These are phyloP conservation scores for Cinclus mexicanus DNA, from an alignment of 2,113 vertebrate species.

Conservation along the genomic window DNA sequence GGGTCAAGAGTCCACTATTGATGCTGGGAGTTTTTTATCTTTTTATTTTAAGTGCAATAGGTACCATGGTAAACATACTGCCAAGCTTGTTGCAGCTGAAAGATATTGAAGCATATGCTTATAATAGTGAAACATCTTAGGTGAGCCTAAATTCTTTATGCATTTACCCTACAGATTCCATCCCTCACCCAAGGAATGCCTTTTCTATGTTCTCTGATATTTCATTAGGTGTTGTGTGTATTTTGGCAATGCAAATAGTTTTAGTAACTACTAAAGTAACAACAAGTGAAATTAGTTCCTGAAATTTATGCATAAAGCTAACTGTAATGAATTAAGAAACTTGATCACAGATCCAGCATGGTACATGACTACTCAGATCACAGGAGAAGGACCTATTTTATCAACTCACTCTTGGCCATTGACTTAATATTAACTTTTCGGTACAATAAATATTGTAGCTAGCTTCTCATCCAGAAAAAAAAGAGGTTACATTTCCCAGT, in stretches of 20 bases:
- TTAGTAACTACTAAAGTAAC: background rate
- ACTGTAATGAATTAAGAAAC: background rate
- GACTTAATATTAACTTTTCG: background rate
- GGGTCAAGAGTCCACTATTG: background rate
- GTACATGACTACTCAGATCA: background rate
- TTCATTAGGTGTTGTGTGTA: background rate
- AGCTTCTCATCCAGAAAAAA: background rate
- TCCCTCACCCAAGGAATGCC: background rate
- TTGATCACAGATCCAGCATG: background rate
- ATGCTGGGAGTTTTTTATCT: background rate
- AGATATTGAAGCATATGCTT: background rate
- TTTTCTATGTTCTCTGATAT: background rate
- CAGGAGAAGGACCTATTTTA: background rate
- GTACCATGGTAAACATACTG: background rate
- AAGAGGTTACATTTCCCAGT: background rate
- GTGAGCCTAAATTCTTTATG: background rate
- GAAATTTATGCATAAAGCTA: background rate
- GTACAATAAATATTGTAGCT: background rate
- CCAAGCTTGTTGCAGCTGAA: background rate
- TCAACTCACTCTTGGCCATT: background rate
- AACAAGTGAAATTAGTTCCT: background rate
- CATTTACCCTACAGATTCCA: background rate
- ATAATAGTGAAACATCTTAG: background rate
- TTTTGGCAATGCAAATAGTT: background rate
- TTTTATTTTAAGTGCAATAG: background rate